Evolutionary conservation across 2,888 invertebrate species (phyloP), one percentile per base, ranked within the genome.

Genomic region (Chironomus tentans): DNA sequence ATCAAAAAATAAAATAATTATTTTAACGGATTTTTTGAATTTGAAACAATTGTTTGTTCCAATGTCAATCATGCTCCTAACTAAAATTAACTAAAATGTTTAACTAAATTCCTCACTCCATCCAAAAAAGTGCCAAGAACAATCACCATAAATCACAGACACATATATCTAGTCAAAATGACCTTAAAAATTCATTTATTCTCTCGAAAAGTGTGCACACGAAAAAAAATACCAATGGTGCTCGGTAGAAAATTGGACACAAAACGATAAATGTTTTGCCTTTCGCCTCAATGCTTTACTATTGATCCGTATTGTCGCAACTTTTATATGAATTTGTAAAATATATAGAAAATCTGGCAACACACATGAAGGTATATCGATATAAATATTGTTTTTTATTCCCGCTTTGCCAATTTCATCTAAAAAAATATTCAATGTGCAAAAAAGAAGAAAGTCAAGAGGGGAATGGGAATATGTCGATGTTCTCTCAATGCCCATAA

Each of bases 191-290:
- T 38, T 38, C 10, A 38, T 10, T 1, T 38, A 1, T 38, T 38
- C 10, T 10, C 10, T 1, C 7, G 10, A 38, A 38, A 38, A 38
- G 2, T 38, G 28, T 38, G 38, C 2, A 10, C 38, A 10, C 38
- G 47, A 73, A 46, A 68, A n/a, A 38, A 68, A 68, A 68, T 65
- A 68, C 48, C 65, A 68, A 61, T 74, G 74, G 74, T 73, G 73
- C 61, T 72, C 38, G 72, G 61, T 73, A 62, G 47, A 68, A 72
- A 74, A 74, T 74, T 68, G 74, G 74, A 74, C 74, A 74, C 74
- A 74, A 56, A 74, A 74, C 74, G 74, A 74, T 74, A 74, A 74
- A 74, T 74, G 74, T 74, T 73, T 70, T 70, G 48, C 24, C 74
- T 65, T 48, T 46, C 46, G 48, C n/a, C 24, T 56, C 65, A 68